Base-by-base conservation (phyloP, 2,888 invertebrate genomes). In the Drosophila mercatorum region DNA sequence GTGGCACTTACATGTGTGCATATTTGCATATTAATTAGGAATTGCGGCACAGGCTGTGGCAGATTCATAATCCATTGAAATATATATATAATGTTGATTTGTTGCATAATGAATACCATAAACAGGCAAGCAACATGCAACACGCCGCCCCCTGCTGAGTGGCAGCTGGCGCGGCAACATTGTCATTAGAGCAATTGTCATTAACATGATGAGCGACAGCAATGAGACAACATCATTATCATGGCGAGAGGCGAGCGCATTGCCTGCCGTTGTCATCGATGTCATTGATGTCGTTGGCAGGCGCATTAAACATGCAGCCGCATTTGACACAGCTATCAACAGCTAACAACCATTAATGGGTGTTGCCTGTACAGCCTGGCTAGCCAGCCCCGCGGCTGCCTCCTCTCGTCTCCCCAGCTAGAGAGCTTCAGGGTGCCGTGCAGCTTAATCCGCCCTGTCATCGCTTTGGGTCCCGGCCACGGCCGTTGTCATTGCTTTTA, bases 231-330 rank as follows among this genome's bases (percentile, higher is more conserved):
- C 82, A 75, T 82, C 83, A 87, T 87, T 85, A 88, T 88, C 83
- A 85, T 75, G 58, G 58, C 61, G 64, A 63, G 67, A 52, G 56
- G 41, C 41, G 11, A 17, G 40, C 40, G 40, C 38, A 55, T 17
- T 49, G 56, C 10, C 56, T 49, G 56, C 10, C 56, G 51, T 43
- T 74, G 69, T 77, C 81, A 79, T 77, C 84, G 72, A 81, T 68
- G 78, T 76, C 80, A 75, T 75, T 60, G 75, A 81, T 81, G 84
- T 87, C 69, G 83, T 79, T 84, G 83, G 71, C 81, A 73, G 77
- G 75, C 82, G 72, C 86, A 88, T 87, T 88, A 85, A 88, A 84
- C 86, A 88, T 87, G 88, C 86, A 87, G 82, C 88, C 83, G 82
- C 83, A 81, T 78, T 78, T 88, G 79, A 87, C 86, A 82, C 77